These are phyloP conservation scores for Macheiramphus alcinus DNA, from an alignment of 2,113 vertebrate species.

Conservation along the genomic window DNA sequence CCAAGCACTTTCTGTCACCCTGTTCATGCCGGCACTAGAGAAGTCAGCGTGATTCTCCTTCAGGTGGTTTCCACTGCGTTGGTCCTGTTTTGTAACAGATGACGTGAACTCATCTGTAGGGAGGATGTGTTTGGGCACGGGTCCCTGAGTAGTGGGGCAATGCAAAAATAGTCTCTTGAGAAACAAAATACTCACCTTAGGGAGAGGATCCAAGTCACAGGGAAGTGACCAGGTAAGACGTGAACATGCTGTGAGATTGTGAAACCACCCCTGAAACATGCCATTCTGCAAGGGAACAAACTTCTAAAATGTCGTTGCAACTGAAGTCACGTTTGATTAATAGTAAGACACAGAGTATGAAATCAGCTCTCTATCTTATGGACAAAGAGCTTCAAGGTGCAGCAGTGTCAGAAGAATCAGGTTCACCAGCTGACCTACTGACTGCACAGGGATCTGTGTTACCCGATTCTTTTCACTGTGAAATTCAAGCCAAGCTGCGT, in stretches of 20 bases:
- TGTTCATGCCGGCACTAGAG: background rate
- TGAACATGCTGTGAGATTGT: background rate
- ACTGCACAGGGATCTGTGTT: background rate
- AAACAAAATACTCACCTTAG: background rate
- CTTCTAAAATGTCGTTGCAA: background rate
- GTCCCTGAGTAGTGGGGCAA: background rate
- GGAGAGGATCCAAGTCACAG: background rate
- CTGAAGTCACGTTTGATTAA: background rate
- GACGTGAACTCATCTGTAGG: background rate
- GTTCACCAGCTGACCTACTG: background rate
- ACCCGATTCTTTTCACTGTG: background rate
- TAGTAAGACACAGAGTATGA: background rate
- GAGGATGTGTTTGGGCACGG: background rate
- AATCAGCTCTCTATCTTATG: background rate
- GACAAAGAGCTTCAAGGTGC: background rate
- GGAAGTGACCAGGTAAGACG: background rate
- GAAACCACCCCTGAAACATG: background rate
- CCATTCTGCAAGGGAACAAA: background rate
- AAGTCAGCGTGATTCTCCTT: background rate
- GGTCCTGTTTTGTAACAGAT: background rate
- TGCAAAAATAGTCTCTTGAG: background rate
- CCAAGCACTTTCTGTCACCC: background rate
- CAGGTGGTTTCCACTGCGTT: background rate
- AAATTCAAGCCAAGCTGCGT: background rate
- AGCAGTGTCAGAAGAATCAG: background rate